Conservation (phyloP, 2,888 invertebrate genomes). For the Hydraecia micacea region DNA sequence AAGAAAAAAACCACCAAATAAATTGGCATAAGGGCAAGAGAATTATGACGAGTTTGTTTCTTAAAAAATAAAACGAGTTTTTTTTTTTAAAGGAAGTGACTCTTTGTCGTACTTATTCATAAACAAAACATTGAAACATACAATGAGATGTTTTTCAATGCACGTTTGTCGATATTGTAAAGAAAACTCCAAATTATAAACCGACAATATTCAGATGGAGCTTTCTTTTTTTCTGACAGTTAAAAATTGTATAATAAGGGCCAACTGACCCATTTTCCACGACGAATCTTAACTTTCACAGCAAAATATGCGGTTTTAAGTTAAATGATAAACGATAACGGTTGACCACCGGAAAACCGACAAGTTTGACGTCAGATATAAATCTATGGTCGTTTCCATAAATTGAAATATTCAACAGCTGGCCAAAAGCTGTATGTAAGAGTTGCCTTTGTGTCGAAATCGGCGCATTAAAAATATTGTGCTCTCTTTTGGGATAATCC, state of each 20-base stretch:
- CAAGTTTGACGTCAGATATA: constrained; percentile 26
- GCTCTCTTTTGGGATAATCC: constrained; percentile 1
- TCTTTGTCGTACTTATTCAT: not conserved
- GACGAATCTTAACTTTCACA: constrained; percentile 27
- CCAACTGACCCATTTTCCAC: constrained; percentile 12
- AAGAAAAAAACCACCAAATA: too few species aligned
- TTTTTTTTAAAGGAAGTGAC: not conserved
- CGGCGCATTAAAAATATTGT: not conserved
- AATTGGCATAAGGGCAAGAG: too few species aligned
- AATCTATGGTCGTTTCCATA: constrained; percentile 15
- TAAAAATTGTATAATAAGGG: not conserved
- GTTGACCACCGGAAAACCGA: constrained; percentile 50
- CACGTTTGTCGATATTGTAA: not conserved
- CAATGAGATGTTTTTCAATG: not conserved
- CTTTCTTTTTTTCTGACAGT: constrained; percentile 29
- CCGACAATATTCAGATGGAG: not conserved
- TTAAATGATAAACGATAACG: constrained; percentile 28
- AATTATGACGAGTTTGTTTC: not conserved
- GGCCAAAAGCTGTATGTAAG: constrained; percentile 1
- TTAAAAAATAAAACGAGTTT: not conserved
- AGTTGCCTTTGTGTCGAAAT: constrained; percentile 1
- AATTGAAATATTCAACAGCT: constrained; percentile 17
- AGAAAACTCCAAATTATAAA: not conserved
- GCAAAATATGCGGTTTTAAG: constrained; percentile 35
- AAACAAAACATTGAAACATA: not conserved